phyloP scores from a whole-genome alignment of 2,113 vertebrate species.

The Chrysemys picta region DNA sequence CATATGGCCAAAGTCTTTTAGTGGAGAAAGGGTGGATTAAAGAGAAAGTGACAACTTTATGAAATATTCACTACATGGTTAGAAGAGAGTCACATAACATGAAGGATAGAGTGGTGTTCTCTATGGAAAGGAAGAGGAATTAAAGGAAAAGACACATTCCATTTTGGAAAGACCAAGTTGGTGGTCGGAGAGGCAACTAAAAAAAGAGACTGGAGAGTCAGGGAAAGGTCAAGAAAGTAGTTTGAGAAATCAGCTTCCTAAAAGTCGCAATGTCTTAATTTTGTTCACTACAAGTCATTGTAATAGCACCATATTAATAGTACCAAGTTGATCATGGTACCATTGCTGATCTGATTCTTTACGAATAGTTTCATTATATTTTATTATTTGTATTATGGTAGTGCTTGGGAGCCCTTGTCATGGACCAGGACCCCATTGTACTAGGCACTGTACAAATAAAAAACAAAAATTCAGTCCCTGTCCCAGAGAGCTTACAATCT shows the following conservation, averaged over 20 bases:
- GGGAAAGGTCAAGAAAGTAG: background rate
- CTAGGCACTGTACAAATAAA: background rate
- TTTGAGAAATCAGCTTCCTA: background rate
- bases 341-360: background rate
- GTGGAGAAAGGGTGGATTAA: background rate
- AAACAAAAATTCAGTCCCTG: background rate
- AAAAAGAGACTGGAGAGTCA: background rate
- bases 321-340: background rate
- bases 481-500: background rate
- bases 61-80: background rate
- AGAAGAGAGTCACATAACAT: background rate
- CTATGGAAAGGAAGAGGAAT: background rate
- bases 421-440: background rate
- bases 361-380: background rate
- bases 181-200: background rate
- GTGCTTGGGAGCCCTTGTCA: background rate
- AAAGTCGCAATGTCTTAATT: background rate
- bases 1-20: background rate
- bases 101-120: background rate
- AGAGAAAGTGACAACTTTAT: background rate
- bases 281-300: background rate
- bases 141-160: background rate
- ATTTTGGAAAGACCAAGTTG: background rate
- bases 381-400: background rate
- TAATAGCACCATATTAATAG: background rate